A percentile compares a stretch with the other conserved stretches of the same genome.
Evolutionary conservation across 23 tunicate genomes (phyloP).

Genomic region (Ciona savignyi): DNA sequence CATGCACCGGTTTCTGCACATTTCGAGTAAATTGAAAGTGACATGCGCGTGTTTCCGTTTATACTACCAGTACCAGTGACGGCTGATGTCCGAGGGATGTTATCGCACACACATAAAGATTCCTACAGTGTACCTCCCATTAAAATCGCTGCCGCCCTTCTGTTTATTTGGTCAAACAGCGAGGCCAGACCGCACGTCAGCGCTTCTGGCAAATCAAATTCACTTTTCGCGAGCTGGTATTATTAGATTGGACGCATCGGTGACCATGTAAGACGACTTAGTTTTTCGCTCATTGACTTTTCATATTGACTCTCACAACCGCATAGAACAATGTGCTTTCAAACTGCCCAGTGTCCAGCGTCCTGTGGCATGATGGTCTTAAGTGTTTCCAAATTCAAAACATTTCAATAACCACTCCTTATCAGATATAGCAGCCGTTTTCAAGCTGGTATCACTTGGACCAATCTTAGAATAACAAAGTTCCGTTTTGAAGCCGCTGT

Average conservation of each 20-base stretch:
- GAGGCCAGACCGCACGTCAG: not conserved
- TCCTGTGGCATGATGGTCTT: not conserved
- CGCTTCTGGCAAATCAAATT: not conserved
- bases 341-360: not conserved
- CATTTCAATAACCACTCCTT: not conserved
- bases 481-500: not conserved
- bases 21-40: too few relatives aligned
- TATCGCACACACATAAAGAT: too few relatives aligned
- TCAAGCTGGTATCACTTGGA: not conserved
- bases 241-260: conserved; percentile 1
- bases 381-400: not conserved
- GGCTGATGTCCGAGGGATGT: too few relatives aligned
- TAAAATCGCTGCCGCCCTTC: too few relatives aligned
- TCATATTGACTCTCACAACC: not conserved
- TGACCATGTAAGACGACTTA: not conserved
- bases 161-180: not conserved
- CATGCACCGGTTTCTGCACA: too few relatives aligned
- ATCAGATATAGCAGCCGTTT: too few relatives aligned
- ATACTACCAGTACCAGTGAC: too few relatives aligned
- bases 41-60: too few relatives aligned
- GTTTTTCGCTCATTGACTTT: not conserved
- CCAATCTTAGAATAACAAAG: not conserved
- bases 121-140: too few relatives aligned
- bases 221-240: not conserved
- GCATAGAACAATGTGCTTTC: not conserved